Conservation (phyloP, 2,888 invertebrate species). For the Apamea monoglypha region DNA sequence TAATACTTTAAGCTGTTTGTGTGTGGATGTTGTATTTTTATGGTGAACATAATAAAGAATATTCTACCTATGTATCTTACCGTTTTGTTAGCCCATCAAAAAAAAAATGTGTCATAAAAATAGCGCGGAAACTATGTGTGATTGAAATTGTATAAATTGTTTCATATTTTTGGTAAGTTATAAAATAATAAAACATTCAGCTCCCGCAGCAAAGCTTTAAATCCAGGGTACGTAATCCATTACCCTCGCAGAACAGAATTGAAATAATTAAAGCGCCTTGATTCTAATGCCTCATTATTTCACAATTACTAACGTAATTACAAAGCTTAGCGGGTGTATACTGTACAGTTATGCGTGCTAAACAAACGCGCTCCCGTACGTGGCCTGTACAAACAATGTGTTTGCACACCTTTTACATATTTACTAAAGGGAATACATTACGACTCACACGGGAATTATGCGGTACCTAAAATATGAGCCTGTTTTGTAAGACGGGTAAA, state of each 20-base stretch:
- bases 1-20: background rate
- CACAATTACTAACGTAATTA: conserved; percentile 59
- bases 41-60: background rate
- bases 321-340: conserved; percentile 38
- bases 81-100: background rate
- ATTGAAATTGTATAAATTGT: background rate
- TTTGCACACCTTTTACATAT: conserved; percentile 69
- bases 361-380: conserved; percentile 51
- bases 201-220: conserved; percentile 3
- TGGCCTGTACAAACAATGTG: conserved; percentile 62
- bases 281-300: conserved; percentile 54
- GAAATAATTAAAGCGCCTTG: conserved; percentile 48
- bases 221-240: conserved; percentile 29
- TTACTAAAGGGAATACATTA: conserved; percentile 71
- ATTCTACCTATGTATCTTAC: background rate
- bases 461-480: conserved; percentile 68
- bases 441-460: conserved; percentile 65
- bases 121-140: background rate
- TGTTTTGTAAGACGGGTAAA: conserved; percentile 58
- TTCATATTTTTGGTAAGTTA: background rate
- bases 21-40: background rate
- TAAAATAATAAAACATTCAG: conserved; percentile 19
- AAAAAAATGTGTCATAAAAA: conserved; percentile 7
- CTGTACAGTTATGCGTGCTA: conserved; percentile 39
- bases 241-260: conserved; percentile 28